These are phyloP conservation scores for Nemapogon koenigi DNA, from an alignment of 2,888 invertebrate genomes.

Conservation along the genomic window DNA sequence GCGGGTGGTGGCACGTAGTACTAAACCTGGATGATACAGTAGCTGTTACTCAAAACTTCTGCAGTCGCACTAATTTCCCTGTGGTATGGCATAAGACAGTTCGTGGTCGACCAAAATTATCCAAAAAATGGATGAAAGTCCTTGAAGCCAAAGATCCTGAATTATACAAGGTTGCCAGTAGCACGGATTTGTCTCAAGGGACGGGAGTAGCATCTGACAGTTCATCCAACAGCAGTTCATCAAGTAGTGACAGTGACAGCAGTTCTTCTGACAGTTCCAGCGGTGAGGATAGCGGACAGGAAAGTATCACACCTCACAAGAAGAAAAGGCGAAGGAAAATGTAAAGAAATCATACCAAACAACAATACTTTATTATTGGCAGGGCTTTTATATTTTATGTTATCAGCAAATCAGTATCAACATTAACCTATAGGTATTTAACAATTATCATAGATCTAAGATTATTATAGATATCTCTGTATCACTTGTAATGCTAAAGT, in stretches of 20 bases:
- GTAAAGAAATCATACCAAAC: constrained; percentile 23
- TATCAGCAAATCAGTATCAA: too few relatives aligned
- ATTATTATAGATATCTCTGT: too few relatives aligned
- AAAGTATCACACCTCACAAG: constrained; percentile 87
- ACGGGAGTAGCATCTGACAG: constrained; percentile 95
- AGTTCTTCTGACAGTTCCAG: constrained; percentile 60
- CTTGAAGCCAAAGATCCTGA: constrained; percentile 76
- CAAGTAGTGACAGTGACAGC: constrained; percentile 69
- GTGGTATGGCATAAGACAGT: constrained; percentile 98
- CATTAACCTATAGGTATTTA: too few relatives aligned
- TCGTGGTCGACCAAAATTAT: constrained; percentile 93
- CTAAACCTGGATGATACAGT: constrained; percentile 95
- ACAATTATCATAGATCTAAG: too few relatives aligned
- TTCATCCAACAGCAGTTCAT: constrained; percentile 87
- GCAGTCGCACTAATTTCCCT: constrained; percentile 94
- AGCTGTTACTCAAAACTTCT: constrained; percentile 98
- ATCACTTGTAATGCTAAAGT: too few relatives aligned
- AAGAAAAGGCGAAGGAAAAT: constrained; percentile 73
- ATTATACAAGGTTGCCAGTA: constrained; percentile 78
- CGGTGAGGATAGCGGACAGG: constrained; percentile 85
- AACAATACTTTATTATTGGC: too few relatives aligned
- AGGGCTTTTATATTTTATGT: too few relatives aligned
- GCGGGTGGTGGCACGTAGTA: constrained; percentile 99
- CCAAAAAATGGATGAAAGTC: constrained; percentile 87
- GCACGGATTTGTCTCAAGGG: constrained; percentile 83